Percentiles rank a stretch among this genome's conserved stretches.
These are phyloP conservation scores for Eupsittula cactorum DNA, from an alignment of 2,113 vertebrate genomes.

Conservation along the genomic window DNA sequence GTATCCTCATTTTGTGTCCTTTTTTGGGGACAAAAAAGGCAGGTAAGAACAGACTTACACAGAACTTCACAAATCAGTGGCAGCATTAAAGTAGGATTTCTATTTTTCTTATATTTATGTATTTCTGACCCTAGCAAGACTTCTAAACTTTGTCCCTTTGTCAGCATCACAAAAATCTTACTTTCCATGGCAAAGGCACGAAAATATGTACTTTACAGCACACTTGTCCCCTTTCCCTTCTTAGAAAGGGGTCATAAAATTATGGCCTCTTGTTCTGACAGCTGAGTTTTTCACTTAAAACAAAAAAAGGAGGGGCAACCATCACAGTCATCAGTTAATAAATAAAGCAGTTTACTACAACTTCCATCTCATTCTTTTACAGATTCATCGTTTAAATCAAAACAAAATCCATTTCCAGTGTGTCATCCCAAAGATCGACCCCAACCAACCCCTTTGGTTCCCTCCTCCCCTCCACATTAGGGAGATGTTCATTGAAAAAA, in stretches of 20 bases:
- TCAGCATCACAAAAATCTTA: background rate
- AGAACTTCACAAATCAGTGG: background rate
- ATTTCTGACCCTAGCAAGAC: background rate
- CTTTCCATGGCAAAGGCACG: background rate
- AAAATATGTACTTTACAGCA: background rate
- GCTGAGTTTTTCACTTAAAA: background rate
- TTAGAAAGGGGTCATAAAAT: background rate
- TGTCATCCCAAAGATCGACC: background rate
- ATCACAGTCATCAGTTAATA: background rate
- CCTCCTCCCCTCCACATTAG: rapidly evolving
- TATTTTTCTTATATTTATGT: background rate
- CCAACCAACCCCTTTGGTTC: background rate
- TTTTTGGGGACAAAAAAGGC: background rate
- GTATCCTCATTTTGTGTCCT: background rate
- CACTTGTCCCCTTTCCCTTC: background rate
- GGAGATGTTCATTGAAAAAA: background rate
- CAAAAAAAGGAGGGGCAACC: background rate
- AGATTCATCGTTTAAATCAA: background rate
- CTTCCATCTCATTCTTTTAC: background rate
- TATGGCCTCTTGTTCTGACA: background rate
- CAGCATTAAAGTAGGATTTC: background rate
- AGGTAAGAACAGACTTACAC: background rate
- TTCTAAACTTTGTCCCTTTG: background rate
- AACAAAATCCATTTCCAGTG: background rate
- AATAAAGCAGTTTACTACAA: background rate